Evolutionary conservation across 2,797 vertebrate species (phyloP), one percentile per base, ranked within the genome.

Genomic region (Erithacus rubecula): DNA sequence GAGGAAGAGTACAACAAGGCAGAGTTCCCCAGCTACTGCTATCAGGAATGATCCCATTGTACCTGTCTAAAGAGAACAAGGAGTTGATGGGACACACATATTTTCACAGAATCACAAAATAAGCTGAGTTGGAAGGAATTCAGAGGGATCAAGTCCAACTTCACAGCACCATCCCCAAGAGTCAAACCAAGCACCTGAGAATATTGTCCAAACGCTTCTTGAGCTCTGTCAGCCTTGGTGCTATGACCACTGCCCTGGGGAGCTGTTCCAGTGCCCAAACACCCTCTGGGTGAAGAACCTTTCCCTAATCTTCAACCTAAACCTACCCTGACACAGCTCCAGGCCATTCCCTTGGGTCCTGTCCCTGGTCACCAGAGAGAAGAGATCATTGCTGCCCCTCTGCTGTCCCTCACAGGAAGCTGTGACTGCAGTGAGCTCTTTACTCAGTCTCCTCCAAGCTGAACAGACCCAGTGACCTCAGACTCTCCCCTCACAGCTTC

Each of bases 191-290:
- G 26, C 11, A 14, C 11, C 51, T 47, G 5, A 82, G 30, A 17
- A 0, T 0, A 1, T 21, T 34, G 10, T 30, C 43, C 30, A 56
- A 63, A 37, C 3, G 0, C 12, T 43, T 27, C 43, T 4, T 7
- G 26, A 5, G 0, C 11, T 22, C 60, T 36, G 32, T 6, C 17
- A 49, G 43, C 6, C 21, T 21, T 13, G 1, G 11, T 64, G 34
- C 11, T 56, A 9, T 56, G 36, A 30, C 20, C 34, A 34, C 20
- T 55, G 3, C 11, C 51, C 12, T 21, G 43, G 34, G 3, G 43
- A 72, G 29, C 10, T 29, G 12, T 30, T 64, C 34, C 34, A 47
- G 36, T 30, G 26, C 30, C 36, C 44, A 69, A 0, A 5, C 34
- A 34, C 8, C 6, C 41, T n/a, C 20, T 39, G 12, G 8, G 9